These are phyloP conservation scores for Carassius carassius DNA, from an alignment of 2,113 vertebrate genomes.

Conservation along the genomic window DNA sequence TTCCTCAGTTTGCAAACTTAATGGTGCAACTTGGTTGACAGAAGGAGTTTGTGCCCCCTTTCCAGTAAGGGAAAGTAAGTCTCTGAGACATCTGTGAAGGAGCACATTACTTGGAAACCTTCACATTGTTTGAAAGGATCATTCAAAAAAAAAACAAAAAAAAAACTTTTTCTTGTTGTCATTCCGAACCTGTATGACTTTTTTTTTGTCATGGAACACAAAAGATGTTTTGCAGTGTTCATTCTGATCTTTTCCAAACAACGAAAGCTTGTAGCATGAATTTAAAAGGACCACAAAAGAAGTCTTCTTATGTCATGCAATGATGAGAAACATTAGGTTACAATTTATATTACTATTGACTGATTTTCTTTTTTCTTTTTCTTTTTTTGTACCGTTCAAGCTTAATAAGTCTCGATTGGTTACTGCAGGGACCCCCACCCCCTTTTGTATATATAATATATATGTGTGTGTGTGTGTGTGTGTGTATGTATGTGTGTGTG, in stretches of 20 bases:
- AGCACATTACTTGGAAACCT: background rate
- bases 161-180: too few species aligned
- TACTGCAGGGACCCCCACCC: background rate
- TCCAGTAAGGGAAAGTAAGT: background rate
- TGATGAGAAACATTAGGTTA: too few species aligned
- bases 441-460: too few species aligned
- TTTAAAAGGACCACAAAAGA: background rate
- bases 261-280: background rate
- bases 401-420: background rate
- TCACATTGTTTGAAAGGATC: background rate
- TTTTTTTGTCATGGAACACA: too few species aligned
- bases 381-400: background rate
- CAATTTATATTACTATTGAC: background rate
- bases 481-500: too few species aligned
- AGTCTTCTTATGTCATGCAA: background rate
- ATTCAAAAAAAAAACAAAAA: background rate
- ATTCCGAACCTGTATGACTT: too few species aligned
- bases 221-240: too few species aligned
- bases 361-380: too few species aligned
- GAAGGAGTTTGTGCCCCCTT: background rate
- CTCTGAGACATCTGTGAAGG: background rate
- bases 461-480: too few species aligned
- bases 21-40: slow-evolving; percentile 33
- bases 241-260: background rate
- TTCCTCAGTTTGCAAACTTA: slow-evolving; percentile 33